These are phyloP conservation scores for Podabrus alpinus DNA, from an alignment of 2,888 invertebrate genomes.

Conservation along the genomic window DNA sequence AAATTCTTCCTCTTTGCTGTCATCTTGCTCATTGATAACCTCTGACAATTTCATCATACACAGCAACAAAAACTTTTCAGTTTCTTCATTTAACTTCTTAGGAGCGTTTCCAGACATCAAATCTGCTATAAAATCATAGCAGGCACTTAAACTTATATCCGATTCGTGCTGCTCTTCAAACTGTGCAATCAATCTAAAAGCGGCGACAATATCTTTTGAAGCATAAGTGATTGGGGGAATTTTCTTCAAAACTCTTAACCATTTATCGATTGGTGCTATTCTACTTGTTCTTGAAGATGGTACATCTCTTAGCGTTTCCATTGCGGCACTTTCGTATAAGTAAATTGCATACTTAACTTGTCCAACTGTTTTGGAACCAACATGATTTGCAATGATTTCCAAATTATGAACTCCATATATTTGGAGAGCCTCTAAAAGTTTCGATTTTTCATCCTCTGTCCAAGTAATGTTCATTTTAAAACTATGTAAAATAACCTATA, in stretches of 20 bases:
- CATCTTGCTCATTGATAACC: neutral
- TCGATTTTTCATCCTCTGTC: slow-evolving; percentile 4
- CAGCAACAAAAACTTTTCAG: slow-evolving; percentile 1
- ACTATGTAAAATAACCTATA: neutral
- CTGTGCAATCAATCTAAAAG: slow-evolving; percentile 6
- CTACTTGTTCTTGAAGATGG: neutral
- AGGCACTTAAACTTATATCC: slow-evolving; percentile 5
- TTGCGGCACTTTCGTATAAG: slow-evolving; percentile 5
- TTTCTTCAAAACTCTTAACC: slow-evolving; percentile 2
- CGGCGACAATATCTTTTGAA: neutral
- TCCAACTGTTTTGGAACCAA: neutral
- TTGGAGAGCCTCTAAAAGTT: slow-evolving; percentile 3
- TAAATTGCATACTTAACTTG: slow-evolving; percentile 1
- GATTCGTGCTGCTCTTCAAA: slow-evolving; percentile 1
- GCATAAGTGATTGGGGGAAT: neutral
- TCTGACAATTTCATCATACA: neutral
- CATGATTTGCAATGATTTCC: neutral
- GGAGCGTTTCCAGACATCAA: slow-evolving; percentile 3
- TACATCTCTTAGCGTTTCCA: neutral
- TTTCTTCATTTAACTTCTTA: neutral
- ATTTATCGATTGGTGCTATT: slow-evolving; percentile 2
- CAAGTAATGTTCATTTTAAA: neutral
- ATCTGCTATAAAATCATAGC: slow-evolving; percentile 5
- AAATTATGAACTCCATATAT: slow-evolving; percentile 4
- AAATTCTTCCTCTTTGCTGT: neutral